Base-by-base conservation (phyloP, 2,113 vertebrate genomes). In the Anolis carolinensis region DNA sequence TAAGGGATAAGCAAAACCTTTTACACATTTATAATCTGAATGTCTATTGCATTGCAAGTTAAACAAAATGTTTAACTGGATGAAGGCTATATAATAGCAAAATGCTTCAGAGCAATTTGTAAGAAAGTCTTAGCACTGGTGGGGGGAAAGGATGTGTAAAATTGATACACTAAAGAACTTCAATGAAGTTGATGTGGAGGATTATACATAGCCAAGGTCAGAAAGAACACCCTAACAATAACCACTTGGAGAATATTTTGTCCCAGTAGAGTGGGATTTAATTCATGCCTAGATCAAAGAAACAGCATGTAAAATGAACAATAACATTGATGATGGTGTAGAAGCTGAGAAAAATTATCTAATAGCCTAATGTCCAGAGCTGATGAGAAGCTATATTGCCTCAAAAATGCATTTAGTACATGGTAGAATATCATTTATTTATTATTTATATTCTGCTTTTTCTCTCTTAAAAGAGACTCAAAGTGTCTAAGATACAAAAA, bases 1-100 rank as follows among this genome's bases (percentile, higher is more conserved):
- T 18, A 14, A 10, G 30, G 71, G 71, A 76, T 81, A 81, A 81
- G 71, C 55, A 70, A 36, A 34, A 74, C 75, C 10, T 21, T 79
- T 89, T 71, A 52, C 63, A 20, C 16, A 62, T 21, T 59, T 91
- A 83, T 80, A 63, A 52, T 63, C 11, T n/a, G 70, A 81, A 27
- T n/a, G 32, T 32, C 39, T 14, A 52, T 86, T 86, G 8, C 36
- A 14, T 34, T 88, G 44, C 1, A 62, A 59, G 27, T 70, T 8
- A 82, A 0, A 79, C 30, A 79, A 89, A 39, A 16, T 39, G 70
- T 21, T 85, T 8, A 89, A 67, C 32, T 84, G 27, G 4, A 23
- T 85, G 36, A 86, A 76, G 5, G n/a, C 3, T 74, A 7, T 48
- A 32, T 68, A 79, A 44, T 3, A 3, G 32, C 82, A 76, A 67